Evolutionary conservation across 2,797 vertebrate genomes (phyloP).

Genomic region (Arrhamphus sclerolepis): DNA sequence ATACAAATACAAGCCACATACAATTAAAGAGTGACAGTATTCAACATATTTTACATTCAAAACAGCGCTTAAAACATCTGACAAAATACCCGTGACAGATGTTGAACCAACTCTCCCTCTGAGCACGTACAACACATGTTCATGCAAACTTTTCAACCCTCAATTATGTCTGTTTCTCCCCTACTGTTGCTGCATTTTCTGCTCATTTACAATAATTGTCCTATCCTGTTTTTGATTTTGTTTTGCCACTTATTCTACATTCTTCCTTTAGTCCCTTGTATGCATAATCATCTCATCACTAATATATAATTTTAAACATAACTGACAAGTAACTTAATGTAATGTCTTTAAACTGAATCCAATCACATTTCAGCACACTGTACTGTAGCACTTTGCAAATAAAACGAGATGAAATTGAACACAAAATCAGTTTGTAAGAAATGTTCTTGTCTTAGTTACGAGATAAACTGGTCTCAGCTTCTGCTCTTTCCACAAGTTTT

Average conservation of each 20-base stretch:
- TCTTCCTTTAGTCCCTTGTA: constrained; percentile 10
- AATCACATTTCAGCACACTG: constrained; percentile 1
- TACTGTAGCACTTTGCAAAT: constrained; percentile 18
- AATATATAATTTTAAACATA: constrained; percentile 11
- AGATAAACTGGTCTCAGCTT: constrained; percentile 18
- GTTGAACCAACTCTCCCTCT: constrained; percentile 24
- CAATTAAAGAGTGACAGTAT: constrained; percentile 38
- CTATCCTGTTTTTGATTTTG: not conserved
- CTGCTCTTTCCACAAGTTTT: constrained; percentile 29
- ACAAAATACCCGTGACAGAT: constrained; percentile 48
- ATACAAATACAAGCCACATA: constrained; percentile 26
- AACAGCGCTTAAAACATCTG: constrained; percentile 41
- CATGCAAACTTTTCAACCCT: constrained; percentile 27
- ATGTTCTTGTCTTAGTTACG: constrained; percentile 33
- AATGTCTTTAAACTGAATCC: constrained; percentile 6
- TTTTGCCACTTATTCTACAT: not conserved
- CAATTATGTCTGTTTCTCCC: constrained; percentile 12
- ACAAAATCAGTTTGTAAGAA: constrained; percentile 15
- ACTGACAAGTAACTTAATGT: not conserved
- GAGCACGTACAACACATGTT: constrained; percentile 15
- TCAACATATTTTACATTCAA: constrained; percentile 54
- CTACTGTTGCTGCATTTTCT: not conserved
- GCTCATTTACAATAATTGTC: constrained; percentile 20
- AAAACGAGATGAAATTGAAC: not conserved
- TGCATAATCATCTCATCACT: constrained; percentile 17